phyloP scores from a whole-genome alignment of 2,888 invertebrate genomes.

The Ommatoiulus sabulosus region DNA sequence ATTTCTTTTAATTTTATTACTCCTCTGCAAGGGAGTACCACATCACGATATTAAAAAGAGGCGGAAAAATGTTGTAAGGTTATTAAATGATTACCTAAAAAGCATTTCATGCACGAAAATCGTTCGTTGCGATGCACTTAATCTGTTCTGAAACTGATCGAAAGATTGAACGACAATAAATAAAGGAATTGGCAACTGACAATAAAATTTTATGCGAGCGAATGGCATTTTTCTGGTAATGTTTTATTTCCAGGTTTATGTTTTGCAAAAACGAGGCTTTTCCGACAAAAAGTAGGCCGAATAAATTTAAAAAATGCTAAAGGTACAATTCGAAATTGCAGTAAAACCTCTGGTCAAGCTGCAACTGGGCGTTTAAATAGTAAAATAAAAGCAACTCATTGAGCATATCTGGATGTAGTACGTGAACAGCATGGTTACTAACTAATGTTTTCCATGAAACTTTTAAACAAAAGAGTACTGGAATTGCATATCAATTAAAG shows the following conservation, averaged over 20 bases:
- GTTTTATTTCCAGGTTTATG: background rate
- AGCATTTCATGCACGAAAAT: background rate
- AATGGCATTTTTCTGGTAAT: background rate
- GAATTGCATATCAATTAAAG: too few relatives aligned
- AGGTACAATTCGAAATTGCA: background rate
- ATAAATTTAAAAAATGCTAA: background rate
- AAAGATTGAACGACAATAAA: background rate
- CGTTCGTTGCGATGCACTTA: background rate
- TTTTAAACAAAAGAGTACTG: too few relatives aligned
- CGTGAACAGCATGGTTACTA: background rate
- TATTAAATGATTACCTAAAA: too few relatives aligned
- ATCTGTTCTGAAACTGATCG: background rate
- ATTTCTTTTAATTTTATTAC: too few relatives aligned
- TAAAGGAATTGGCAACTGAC: background rate
- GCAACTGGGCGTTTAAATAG: background rate
- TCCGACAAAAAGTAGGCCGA: background rate
- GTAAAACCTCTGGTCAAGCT: background rate
- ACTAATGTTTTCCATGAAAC: background rate
- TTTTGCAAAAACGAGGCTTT: background rate
- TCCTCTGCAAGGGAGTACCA: too few relatives aligned
- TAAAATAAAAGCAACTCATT: background rate
- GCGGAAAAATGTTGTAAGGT: too few relatives aligned
- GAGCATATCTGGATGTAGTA: background rate
- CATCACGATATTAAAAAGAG: too few relatives aligned
- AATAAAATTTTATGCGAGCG: constrained; percentile 12